Conservation (phyloP, 2,113 vertebrate genomes). For the Neotragus moschatus region DNA sequence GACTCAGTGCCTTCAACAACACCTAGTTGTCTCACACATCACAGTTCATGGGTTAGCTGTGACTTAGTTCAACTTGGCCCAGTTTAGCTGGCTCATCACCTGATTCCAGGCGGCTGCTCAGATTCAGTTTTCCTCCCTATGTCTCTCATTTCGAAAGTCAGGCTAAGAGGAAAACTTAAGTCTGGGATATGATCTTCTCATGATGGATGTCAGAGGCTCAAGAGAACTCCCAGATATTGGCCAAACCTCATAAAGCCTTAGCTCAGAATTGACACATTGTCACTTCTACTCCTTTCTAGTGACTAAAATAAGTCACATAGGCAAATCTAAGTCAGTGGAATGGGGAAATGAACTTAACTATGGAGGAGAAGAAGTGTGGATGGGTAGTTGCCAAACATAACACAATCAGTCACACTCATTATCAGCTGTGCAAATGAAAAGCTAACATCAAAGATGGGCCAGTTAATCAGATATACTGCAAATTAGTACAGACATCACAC, state of each 20-base stretch:
- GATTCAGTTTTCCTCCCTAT: background rate
- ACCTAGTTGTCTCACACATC: background rate
- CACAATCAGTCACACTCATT: background rate
- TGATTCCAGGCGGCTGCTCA: background rate
- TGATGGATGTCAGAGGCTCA: background rate
- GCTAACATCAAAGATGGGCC: constrained; percentile 28
- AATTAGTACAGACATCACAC: constrained; percentile 36
- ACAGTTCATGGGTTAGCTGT: background rate
- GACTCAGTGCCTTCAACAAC: background rate
- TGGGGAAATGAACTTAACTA: background rate
- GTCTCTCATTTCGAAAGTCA: background rate
- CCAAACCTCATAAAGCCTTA: background rate
- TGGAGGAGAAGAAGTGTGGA: background rate
- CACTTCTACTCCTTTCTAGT: background rate
- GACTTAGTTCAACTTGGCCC: background rate
- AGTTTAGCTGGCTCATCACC: background rate
- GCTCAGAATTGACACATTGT: background rate
- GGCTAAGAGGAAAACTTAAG: background rate
- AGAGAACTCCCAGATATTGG: background rate
- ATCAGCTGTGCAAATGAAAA: constrained; percentile 42
- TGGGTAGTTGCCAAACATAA: background rate
- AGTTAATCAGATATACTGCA: constrained; percentile 7
- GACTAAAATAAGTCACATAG: background rate
- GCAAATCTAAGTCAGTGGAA: background rate
- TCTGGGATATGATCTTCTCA: background rate